Conservation (phyloP, 2,113 vertebrate genomes). For the Lichenostomus cassidix region DNA sequence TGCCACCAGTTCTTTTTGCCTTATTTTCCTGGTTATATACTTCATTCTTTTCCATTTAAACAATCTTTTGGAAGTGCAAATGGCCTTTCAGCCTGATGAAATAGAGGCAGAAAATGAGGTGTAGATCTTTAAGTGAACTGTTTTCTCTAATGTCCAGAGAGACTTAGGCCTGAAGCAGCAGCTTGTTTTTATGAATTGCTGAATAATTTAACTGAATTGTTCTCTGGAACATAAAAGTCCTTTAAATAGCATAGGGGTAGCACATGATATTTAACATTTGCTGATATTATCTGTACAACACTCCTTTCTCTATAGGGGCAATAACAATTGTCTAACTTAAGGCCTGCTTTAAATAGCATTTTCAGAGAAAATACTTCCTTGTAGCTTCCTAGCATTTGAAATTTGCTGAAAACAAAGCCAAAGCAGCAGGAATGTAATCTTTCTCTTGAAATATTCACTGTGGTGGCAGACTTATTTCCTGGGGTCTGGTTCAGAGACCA, state of each 20-base stretch:
- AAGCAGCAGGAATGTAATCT: not conserved
- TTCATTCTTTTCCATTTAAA: not conserved
- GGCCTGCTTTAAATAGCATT: conserved; percentile 14
- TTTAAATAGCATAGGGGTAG: conserved; percentile 55
- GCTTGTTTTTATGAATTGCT: conserved; percentile 38
- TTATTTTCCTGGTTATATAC: not conserved
- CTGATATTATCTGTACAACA: conserved; percentile 51
- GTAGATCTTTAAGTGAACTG: not conserved
- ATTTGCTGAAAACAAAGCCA: not conserved
- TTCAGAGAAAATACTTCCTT: not conserved
- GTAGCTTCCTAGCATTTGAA: not conserved
- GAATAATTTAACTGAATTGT: conserved; percentile 59
- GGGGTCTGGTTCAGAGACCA: not conserved
- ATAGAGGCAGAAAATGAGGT: not conserved
- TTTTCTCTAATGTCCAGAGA: not conserved
- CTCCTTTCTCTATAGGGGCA: conserved; percentile 42
- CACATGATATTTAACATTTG: conserved; percentile 64
- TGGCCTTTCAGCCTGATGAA: not conserved
- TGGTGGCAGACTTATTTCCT: not conserved
- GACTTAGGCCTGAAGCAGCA: conserved; percentile 2
- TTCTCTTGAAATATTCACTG: not conserved
- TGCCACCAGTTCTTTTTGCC: not conserved
- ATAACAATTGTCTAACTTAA: conserved; percentile 8
- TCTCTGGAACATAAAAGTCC: conserved; percentile 47
- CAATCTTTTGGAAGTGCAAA: not conserved